Base-by-base conservation (phyloP, 2,797 vertebrate species). In the Parauchenoglanis ngamensis region DNA sequence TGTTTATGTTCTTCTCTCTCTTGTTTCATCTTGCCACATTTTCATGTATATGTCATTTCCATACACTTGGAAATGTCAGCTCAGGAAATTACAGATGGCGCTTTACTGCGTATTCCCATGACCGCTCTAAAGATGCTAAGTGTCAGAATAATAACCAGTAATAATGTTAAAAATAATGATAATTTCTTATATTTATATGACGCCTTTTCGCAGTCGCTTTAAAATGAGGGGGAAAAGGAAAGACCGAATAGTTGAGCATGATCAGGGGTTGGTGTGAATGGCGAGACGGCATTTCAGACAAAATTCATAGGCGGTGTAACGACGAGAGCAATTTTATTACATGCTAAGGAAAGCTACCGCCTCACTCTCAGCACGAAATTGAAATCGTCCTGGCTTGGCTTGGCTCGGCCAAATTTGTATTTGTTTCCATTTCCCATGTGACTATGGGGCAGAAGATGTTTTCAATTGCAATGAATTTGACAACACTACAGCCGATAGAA, bases 11-110 rank as follows among this genome's bases (percentile, higher is more conserved):
- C 79, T 75, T 81, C 40, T 76, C 70, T 17, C 57, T 7, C 70
- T 56, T 25, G 11, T 83, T 63, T 75, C 35, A 54, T 25, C 44
- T 44, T 7, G 6, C 68, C 44, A 40, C 75, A 11, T 78, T 67
- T 85, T 65, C 61, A 54, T 65, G 28, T 83, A 49, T 46, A 40
- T 72, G 79, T 31, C 31, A 81, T 82, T 87, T 82, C 19, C 28
- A 25, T 57, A 40, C 46, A 40, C 46, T 87, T 15, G 21, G 70
- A 87, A 83, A 83, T 87, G 86, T 84, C 86, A 87, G 49, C 4
- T 0, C 49, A 13, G 78, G 57, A 84, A 84, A 84, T 76, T 67
- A 68, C 81, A 56, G 61, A 19, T 8, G 28, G 57, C 7, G 25
- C 57, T 65, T 28, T 83, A 35, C 23, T 3, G 11, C 4, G 2